Evolutionary conservation across 2,797 vertebrate species (phyloP).

Genomic region (Cuculus canorus): DNA sequence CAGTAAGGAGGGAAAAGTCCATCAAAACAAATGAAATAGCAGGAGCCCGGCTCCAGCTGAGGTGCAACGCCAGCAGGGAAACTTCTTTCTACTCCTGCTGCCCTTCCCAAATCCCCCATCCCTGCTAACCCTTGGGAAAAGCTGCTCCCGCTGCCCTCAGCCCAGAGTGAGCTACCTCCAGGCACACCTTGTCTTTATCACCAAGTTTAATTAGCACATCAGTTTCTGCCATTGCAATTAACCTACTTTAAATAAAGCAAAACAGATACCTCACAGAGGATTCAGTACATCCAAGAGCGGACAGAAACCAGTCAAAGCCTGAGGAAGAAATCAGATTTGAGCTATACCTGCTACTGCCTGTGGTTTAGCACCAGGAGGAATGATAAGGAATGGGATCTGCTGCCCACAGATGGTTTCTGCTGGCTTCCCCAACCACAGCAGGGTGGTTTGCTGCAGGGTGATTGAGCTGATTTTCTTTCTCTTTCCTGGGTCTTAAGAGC

Average conservation of each 20-base stretch:
- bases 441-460: not conserved
- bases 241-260: not conserved
- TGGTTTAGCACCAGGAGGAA: not conserved
- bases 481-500: not conserved
- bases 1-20: not conserved
- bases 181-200: not conserved
- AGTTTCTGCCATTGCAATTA: slow-evolving; percentile 52
- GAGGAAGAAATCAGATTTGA: not conserved
- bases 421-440: not conserved
- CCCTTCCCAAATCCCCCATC: too few species aligned
- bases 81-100: too few species aligned
- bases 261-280: not conserved
- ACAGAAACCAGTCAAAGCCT: not conserved
- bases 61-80: not conserved
- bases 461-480: not conserved
- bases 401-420: not conserved
- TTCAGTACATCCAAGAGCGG: not conserved
- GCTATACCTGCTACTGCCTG: not conserved
- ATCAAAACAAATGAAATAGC: not conserved
- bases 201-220: not conserved
- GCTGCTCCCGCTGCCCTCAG: not conserved
- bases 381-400: rapidly evolving
- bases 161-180: not conserved
- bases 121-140: not conserved
- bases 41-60: not conserved